These are phyloP conservation scores for Zonitis immaculata DNA, from an alignment of 2,888 invertebrate genomes.

Conservation along the genomic window DNA sequence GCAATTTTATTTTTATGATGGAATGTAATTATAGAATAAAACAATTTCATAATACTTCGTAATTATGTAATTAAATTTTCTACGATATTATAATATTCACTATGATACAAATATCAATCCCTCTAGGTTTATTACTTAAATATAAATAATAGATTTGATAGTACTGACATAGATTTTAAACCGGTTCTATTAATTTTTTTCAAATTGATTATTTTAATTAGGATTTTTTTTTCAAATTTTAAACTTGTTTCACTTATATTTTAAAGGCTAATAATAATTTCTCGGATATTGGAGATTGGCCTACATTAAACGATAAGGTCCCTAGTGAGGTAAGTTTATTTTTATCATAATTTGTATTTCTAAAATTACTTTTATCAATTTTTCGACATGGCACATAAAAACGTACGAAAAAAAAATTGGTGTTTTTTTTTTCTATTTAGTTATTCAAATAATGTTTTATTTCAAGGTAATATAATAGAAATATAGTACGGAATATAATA, in stretches of 20 bases:
- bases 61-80: no score
- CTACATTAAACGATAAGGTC: slow-evolving; percentile 69
- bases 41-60: no score
- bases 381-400: no score
- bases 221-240: background rate
- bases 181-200: background rate
- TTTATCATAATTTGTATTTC: background rate
- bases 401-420: no score
- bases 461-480: no score
- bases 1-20: no score
- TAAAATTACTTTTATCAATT: slow-evolving; percentile 5
- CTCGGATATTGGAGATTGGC: slow-evolving; percentile 87
- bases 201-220: background rate
- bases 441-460: no score
- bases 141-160: background rate
- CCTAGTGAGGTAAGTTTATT: slow-evolving; percentile 47
- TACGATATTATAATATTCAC: background rate
- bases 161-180: background rate
- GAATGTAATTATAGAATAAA: no score
- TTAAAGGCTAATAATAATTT: slow-evolving; percentile 79
- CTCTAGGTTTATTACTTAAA: background rate
- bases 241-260: background rate
- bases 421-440: no score
- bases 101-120: background rate
- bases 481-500: no score